Evolutionary conservation across 1,140 invertebrate species (phyloP), one percentile per base, ranked within the genome.

Genomic region (Drosophila ananassae): DNA sequence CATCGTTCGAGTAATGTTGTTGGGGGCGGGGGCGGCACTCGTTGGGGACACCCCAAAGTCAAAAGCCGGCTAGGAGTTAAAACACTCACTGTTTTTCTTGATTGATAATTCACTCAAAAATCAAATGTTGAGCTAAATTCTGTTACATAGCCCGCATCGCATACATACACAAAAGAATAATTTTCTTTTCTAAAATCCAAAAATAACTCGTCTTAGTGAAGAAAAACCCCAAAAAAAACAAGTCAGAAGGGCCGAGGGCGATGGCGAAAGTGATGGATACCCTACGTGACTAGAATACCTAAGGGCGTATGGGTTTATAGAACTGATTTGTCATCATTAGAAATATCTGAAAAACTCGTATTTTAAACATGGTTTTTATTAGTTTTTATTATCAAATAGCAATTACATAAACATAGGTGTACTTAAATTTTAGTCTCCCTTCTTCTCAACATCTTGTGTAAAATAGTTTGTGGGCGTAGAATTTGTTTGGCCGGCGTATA

Each of bases 331-430:
- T 37, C 3, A n/a, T 17, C 17, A 17, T 17, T 6, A 37, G 3
- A 37, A 37, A 4, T 2, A 37, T 10, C 0, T 12, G 2, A 37
- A 37, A 37, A 1, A 3, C 10, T 30, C 13, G 37, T 34, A 58
- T 69, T 57, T 79, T 60, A 83, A 83, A 83, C 72, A 84, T 80
- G 32, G n/a, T 44, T 46, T 25, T 72, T 37, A 60, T 64, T 80
- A 17, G 13, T 87, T 51, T 21, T 57, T 75, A 50, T 64, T 74
- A 74, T 66, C 52, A 74, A 64, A 58, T 78, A 78, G 53, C 54
- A 75, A 50, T 87, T 87, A 62, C 48, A 64, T 61, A 60, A 63
- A 63, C 72, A 67, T 83, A 83, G 13, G 62, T 56, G 54, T 61
- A 75, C 61, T 74, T 59, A 66, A 77, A 62, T 41, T 51, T 25